Conservation (phyloP, 2,113 vertebrate species). For the Chascanopsetta lugubris region DNA sequence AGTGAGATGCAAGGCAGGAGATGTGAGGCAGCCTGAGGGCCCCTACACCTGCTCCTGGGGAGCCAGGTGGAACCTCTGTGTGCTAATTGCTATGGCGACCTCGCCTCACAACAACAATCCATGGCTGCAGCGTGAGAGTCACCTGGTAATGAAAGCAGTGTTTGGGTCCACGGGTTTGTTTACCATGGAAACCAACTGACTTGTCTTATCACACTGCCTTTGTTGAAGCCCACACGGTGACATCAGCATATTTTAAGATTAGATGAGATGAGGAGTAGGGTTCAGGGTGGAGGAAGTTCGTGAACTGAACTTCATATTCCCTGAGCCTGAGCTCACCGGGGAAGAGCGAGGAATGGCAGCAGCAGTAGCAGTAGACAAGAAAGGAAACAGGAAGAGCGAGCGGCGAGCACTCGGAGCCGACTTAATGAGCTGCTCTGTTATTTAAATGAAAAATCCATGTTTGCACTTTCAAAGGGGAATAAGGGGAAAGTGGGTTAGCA, state of each 20-base stretch:
- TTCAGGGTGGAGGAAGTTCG: too few species aligned
- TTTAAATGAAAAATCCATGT: conserved; percentile 63
- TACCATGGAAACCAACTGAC: conserved; percentile 16
- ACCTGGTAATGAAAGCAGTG: conserved; percentile 33
- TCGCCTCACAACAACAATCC: conserved; percentile 16
- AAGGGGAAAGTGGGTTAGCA: conserved; percentile 69
- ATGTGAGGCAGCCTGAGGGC: not conserved
- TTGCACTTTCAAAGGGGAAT: conserved; percentile 61
- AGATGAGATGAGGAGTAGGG: conserved; percentile 6
- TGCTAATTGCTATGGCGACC: conserved; percentile 51
- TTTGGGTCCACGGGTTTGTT: conserved; percentile 22
- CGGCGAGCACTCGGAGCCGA: conserved; percentile 21
- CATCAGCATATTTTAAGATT: conserved; percentile 17
- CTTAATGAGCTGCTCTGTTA: conserved; percentile 59
- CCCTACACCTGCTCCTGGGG: not conserved
- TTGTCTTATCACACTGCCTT: conserved; percentile 13
- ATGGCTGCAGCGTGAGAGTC: conserved; percentile 32
- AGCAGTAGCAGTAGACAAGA: conserved; percentile 26
- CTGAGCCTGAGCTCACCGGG: conserved; percentile 17
- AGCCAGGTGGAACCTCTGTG: conserved; percentile 32
- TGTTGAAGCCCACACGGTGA: conserved; percentile 3
- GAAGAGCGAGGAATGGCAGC: conserved; percentile 18
- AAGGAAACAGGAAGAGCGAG: conserved; percentile 28
- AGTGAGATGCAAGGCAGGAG: not conserved
- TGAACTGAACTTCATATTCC: not conserved